Base-by-base conservation (phyloP, 2,797 vertebrate species). In the Sebastes kiyomatsui region DNA sequence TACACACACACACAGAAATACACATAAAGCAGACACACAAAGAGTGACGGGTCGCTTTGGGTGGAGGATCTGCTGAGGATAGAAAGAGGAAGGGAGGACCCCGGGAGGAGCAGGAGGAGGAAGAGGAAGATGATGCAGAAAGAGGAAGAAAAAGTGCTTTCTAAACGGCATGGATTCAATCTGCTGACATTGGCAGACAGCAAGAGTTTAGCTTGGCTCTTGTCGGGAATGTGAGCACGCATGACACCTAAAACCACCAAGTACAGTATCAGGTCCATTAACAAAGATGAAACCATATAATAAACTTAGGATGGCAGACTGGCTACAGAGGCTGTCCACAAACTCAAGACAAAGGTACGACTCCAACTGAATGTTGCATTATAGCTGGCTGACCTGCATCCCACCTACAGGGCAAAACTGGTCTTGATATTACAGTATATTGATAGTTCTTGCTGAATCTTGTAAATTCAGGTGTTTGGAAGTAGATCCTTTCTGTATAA, bases 131-230 rank as follows among this genome's bases (percentile, higher is more conserved):
- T 65, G 72, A 55, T 32, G 46, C 69, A 32, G 49, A 90, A 91
- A 88, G 88, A 88, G 93, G 93, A 94, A 93, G 87, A 82, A 87
- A 90, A 93, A 92, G 88, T 92, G 87, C 86, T 82, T 83, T 89
- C 79, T 81, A 74, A 79, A 87, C 79, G 79, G 49, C 30, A 22
- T 55, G 32, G 54, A 72, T 61, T n/a, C 1, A 59, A 54, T 65
- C 58, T 87, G 90, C 90, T 91, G 90, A 90, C 65, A 18, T 1
- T 8, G 52, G 72, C 60, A 74, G 32, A 49, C 49, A 5, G 28
- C 28, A 67, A 49, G 16, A 25, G 58, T 64, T 79, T 11, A 30
- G 23, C 70, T 72, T 60, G 62, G 35, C 7, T 64, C 42, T 20
- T 13, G 2, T 30, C 54, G 25, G 25, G 55, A 89, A 78, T 46